Percentiles rank a stretch among this genome's conserved stretches.
Conservation (phyloP, 1,140 invertebrate genomes). For the Cherax quadricarinatus region DNA sequence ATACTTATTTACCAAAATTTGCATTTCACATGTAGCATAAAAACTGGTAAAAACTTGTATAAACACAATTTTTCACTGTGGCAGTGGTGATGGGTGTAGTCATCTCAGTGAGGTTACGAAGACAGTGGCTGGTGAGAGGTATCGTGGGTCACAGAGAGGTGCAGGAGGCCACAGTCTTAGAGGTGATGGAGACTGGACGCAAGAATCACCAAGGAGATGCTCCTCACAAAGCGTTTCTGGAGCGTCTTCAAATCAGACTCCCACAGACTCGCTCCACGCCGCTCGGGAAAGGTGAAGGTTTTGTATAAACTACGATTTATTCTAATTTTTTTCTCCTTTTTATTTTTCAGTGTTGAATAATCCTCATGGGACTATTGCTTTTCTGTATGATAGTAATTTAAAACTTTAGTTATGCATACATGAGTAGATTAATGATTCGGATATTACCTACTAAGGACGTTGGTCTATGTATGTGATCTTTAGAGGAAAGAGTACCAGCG, state of each 20-base stretch:
- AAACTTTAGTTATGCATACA: no score
- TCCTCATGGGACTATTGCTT: no score
- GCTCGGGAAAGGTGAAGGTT: not conserved
- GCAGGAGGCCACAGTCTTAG: not conserved
- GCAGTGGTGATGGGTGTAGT: constrained; percentile 28
- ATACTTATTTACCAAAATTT: no score
- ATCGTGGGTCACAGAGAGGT: no score
- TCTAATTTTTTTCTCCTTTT: no score
- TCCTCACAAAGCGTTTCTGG: not conserved
- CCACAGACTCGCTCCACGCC: not conserved
- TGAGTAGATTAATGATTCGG: no score
- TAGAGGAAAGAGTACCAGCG: not conserved
- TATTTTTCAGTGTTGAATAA: no score
- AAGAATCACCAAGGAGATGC: not conserved
- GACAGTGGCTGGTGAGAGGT: not conserved
- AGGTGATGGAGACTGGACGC: not conserved
- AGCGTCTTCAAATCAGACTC: constrained; percentile 11
- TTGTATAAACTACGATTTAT: no score
- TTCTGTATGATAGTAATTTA: no score
- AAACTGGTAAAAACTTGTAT: no score
- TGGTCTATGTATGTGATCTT: not conserved
- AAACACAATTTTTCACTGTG: not conserved
- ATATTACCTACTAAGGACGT: no score
- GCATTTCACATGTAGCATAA: no score
- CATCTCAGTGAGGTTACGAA: constrained; percentile 8